These are phyloP conservation scores for Atta texana DNA, from an alignment of 1,140 invertebrate species.

Conservation along the genomic window DNA sequence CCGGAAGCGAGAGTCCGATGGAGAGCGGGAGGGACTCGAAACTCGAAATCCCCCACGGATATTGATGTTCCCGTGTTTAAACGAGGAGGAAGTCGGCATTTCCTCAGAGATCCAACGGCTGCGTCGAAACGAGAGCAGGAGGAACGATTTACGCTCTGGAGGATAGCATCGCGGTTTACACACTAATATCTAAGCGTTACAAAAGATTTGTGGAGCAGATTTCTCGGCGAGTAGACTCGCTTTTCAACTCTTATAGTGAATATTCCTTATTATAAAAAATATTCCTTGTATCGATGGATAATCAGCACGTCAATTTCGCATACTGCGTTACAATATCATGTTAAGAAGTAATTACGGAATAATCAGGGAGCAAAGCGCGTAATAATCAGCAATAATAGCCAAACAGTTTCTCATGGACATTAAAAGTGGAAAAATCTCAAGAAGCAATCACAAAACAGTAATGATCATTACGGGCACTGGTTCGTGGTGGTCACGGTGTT, in stretches of 20 bases:
- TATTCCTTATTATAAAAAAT: not conserved
- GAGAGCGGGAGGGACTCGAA: slow-evolving; percentile 60
- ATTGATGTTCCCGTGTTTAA: slow-evolving; percentile 68
- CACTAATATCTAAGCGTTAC: not conserved
- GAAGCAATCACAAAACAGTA: slow-evolving; percentile 74
- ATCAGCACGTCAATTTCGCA: not conserved
- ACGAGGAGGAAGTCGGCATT: slow-evolving; percentile 67
- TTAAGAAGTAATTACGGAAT: not conserved
- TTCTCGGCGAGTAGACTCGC: not conserved
- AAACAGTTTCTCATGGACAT: not conserved
- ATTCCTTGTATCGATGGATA: not conserved
- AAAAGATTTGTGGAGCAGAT: not conserved
- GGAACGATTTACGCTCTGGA: slow-evolving; percentile 70
- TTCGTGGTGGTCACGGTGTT: slow-evolving; percentile 78
- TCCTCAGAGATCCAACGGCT: slow-evolving; percentile 48
- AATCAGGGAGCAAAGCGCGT: slow-evolving; percentile 12
- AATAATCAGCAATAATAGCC: slow-evolving; percentile 32
- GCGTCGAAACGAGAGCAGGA: slow-evolving; percentile 65
- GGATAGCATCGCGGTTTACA: slow-evolving; percentile 13
- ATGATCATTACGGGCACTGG: slow-evolving; percentile 80
- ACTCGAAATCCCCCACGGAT: slow-evolving; percentile 74
- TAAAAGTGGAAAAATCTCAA: slow-evolving; percentile 71
- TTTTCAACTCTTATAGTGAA: not conserved
- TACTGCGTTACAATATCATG: not conserved
- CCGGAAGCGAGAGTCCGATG: slow-evolving; percentile 77